Base-by-base conservation (phyloP, 2,113 vertebrate genomes). In the Myiozetetes cayanensis region DNA sequence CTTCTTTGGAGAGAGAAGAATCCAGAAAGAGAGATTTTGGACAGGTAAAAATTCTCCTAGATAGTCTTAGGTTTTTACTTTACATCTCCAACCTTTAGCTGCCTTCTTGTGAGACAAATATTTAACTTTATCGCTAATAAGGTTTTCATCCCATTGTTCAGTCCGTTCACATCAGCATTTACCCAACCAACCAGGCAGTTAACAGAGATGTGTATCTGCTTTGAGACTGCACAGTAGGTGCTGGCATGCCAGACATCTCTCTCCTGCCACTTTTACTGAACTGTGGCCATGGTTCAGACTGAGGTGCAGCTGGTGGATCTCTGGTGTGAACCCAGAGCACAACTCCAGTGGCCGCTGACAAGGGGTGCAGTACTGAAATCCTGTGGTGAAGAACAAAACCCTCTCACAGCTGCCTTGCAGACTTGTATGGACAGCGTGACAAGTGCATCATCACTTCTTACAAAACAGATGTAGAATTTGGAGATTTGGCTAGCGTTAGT, bases 391-490 rank as follows among this genome's bases (percentile, higher is more conserved):
- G 63, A 72, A 18, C 44, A 80, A 56, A 79, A 27, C 31, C 8
- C 16, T 82, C 25, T 35, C 9, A 63, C 20, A 59, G 66, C 71
- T 86, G 31, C 46, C 14, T 56, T 35, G 41, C 59, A 88, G 52
- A 14, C 28, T 50, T 0, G 0, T 43, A 12, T 18, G 31, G 65
- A 6, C 44, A 52, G 13, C 0, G 0, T 39, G 52, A 35, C 0
- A 7, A 87, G 53, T 10, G 14, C 55, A 62, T 70, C 19, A 8
- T 17, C 53, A 37, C 39, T 56, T 24, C 71, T 53, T 55, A 27
- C 47, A 39, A 31, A 77, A 15, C 22, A 68, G 46, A 23, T 17
- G 22, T 37, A 33, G 50, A 58, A 39, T 80, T 12, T 91, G 55
- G 52, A 52, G 18, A 27, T 47, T 47, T 39, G n/a, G 20, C 9